These are phyloP conservation scores for Daphoenositta chrysoptera DNA, from an alignment of 2,113 vertebrate genomes.

Conservation along the genomic window DNA sequence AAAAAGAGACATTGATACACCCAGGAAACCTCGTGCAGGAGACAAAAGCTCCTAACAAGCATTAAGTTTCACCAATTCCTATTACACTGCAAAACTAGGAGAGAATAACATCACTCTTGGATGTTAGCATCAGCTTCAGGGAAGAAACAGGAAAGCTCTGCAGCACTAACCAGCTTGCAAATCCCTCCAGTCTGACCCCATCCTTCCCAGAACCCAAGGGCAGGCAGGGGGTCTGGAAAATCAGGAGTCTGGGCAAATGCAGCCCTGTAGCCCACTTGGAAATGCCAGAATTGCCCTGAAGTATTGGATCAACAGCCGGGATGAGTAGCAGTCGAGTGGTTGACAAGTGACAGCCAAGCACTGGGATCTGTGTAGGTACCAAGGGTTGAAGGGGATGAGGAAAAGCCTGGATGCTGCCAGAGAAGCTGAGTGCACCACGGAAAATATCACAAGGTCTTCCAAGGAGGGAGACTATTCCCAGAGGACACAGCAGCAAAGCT, in stretches of 20 bases:
- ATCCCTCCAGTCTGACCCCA: background rate
- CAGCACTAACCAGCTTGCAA: background rate
- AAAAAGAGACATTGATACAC: background rate
- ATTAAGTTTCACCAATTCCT: background rate
- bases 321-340: background rate
- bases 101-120: background rate
- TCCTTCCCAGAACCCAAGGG: background rate
- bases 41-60: background rate
- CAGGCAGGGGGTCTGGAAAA: background rate
- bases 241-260: background rate
- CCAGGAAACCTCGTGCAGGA: background rate
- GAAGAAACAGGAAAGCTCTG: background rate
- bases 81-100: background rate
- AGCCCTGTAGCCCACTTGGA: background rate
- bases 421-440: fast-evolving
- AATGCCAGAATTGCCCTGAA: background rate
- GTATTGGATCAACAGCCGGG: fast-evolving
- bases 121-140: background rate
- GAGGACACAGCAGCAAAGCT: background rate
- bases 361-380: background rate
- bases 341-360: background rate
- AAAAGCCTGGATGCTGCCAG: background rate
- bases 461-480: background rate
- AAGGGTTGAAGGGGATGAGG: background rate
- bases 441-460: background rate